Conservation (phyloP, 1,140 invertebrate species). For the Zaprionus gabonicus region DNA sequence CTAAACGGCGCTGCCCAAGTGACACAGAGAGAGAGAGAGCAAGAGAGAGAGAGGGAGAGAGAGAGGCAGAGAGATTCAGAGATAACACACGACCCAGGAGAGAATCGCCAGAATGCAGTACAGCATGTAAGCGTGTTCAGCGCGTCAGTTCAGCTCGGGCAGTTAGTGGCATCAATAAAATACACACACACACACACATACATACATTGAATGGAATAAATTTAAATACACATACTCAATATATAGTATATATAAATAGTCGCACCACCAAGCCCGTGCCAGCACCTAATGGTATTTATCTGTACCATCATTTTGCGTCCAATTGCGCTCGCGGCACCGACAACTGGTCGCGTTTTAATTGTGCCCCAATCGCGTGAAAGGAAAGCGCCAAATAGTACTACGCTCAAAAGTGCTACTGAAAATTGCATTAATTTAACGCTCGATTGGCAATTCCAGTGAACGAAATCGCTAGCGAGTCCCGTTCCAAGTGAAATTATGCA, state of each 20-base stretch:
- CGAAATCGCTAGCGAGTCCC: constrained; percentile 43
- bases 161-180: constrained; percentile 71
- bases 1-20: constrained; percentile 59
- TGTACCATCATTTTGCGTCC: constrained; percentile 69
- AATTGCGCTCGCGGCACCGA: constrained; percentile 52
- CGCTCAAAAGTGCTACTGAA: constrained; percentile 48
- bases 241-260: constrained; percentile 13
- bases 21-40: not conserved
- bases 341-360: constrained; percentile 64
- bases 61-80: not conserved
- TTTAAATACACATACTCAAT: not conserved
- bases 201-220: constrained; percentile 3
- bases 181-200: constrained; percentile 12
- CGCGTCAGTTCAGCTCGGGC: constrained; percentile 64
- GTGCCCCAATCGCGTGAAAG: constrained; percentile 36
- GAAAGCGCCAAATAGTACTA: not conserved
- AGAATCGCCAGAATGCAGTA: constrained; percentile 14
- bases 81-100: constrained; percentile 9
- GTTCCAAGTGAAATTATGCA: constrained; percentile 64
- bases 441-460: constrained; percentile 65
- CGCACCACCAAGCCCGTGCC: constrained; percentile 15
- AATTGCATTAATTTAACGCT: constrained; percentile 82
- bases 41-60: not conserved
- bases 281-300: constrained; percentile 73
- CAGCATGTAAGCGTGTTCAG: constrained; percentile 7